Evolutionary conservation across 2,113 vertebrate species (phyloP).

Genomic region (Sceloporus undulatus): DNA sequence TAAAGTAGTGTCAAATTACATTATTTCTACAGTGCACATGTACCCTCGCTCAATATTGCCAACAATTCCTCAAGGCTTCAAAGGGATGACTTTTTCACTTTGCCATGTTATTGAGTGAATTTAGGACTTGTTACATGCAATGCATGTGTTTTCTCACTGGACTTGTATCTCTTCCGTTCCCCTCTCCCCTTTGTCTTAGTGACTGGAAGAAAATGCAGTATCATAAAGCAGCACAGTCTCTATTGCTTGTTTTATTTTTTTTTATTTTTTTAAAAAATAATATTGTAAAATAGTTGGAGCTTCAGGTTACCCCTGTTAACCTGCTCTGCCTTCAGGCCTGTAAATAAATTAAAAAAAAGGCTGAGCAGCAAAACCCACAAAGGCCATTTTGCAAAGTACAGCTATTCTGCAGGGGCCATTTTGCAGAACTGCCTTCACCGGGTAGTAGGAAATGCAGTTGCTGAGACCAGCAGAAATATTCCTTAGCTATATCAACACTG

Average conservation of each 20-base stretch:
- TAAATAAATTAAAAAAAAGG: neutral
- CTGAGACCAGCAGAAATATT: slow-evolving; percentile 20
- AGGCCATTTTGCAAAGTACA: slow-evolving; percentile 5
- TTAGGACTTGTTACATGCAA: no score
- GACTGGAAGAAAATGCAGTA: no score
- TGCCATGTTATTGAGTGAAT: no score
- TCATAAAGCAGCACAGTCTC: no score
- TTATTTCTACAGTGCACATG: no score
- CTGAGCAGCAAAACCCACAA: neutral
- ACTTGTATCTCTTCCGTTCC: no score
- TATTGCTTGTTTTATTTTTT: neutral
- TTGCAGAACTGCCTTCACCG: neutral
- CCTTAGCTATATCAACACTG: neutral
- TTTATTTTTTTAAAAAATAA: neutral
- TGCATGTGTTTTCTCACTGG: no score
- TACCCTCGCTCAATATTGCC: no score
- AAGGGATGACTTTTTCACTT: no score
- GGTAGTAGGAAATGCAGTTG: neutral
- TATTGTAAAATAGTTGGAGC: neutral
- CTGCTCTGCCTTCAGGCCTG: neutral
- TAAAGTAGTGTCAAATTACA: no score
- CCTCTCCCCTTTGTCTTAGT: no score
- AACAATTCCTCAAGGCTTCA: no score
- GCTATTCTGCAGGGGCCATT: slow-evolving; percentile 13
- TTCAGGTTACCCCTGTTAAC: neutral